Evolutionary conservation across 2,113 vertebrate species (phyloP), one percentile per base, ranked within the genome.

Genomic region (Amia ocellicauda): DNA sequence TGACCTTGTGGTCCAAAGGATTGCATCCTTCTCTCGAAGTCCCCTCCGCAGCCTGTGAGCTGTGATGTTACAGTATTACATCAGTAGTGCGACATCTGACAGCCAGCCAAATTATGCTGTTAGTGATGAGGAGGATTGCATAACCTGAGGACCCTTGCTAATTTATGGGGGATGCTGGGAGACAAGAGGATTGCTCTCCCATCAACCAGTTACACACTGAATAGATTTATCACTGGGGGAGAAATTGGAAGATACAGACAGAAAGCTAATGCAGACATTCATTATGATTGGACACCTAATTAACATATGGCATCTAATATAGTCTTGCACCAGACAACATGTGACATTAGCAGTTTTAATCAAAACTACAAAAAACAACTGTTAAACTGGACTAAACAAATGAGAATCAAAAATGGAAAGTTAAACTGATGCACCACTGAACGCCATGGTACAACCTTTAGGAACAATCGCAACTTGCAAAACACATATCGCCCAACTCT

Each of bases 101-200:
- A 79, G 64, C 76, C 72, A 73, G 81, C 60, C 51, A 64, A 62
- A 68, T 65, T 60, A 72, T 64, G 71, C 53, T 31, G 60, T 76
- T 69, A 70, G 69, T 69, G 58, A 75, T 64, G 58, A 69, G 26
- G 58, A 52, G 60, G 59, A 59, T 57, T 63, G 54, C 54, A 61
- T 75, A 78, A 75, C 63, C 65, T 43, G 52, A 53, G 58, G 62
- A 66, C 71, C 65, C 69, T 66, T 17, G 49, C 61, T 62, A 67
- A 47, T 65, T 40, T 74, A 66, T 60, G 43, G 51, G 45, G 19
- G 59, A 28, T 60, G 65, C 68, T 24, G 23, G 41, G 29, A 62
- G 66, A 3, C 7, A 23, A 47, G 63, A 36, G 27, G 55, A 70
- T 60, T 43, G 68, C 68, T 62, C 66, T 26, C 64, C 60, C 11